These are phyloP conservation scores for Athene noctua DNA, from an alignment of 2,113 vertebrate genomes.

Conservation along the genomic window DNA sequence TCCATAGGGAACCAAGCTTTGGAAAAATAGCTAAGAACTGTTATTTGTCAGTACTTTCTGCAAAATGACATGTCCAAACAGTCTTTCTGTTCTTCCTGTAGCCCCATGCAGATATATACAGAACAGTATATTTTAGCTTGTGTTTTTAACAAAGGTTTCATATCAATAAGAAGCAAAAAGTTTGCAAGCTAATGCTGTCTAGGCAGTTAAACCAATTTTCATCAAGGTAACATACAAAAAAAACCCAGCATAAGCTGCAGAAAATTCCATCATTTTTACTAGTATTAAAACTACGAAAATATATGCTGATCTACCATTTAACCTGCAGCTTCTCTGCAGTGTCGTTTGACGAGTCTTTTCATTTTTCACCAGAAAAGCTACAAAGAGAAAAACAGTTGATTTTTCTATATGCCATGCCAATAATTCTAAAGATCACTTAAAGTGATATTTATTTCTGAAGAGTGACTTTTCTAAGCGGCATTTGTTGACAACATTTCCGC, in stretches of 20 bases:
- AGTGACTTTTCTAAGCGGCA: neutral
- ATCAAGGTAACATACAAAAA: neutral
- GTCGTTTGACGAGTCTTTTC: neutral
- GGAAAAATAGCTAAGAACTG: neutral
- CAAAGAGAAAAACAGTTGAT: neutral
- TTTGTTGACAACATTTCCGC: neutral
- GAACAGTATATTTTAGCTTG: neutral
- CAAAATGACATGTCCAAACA: neutral
- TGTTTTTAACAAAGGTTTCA: neutral
- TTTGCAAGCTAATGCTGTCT: neutral
- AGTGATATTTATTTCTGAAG: neutral
- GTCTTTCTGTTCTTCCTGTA: neutral
- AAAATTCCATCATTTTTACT: neutral
- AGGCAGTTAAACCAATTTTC: neutral
- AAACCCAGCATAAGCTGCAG: neutral
- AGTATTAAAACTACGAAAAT: neutral
- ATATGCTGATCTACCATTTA: neutral
- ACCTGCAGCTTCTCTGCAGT: neutral
- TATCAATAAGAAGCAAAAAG: neutral
- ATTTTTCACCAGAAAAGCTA: neutral
- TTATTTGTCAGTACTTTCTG: neutral
- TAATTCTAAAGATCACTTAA: neutral
- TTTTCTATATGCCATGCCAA: neutral
- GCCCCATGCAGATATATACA: neutral
- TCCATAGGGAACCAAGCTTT: neutral